Percentiles rank a stretch among this genome's conserved stretches.
Evolutionary conservation across 2,797 vertebrate genomes (phyloP).

Genomic region (Peromyscus aztecus): DNA sequence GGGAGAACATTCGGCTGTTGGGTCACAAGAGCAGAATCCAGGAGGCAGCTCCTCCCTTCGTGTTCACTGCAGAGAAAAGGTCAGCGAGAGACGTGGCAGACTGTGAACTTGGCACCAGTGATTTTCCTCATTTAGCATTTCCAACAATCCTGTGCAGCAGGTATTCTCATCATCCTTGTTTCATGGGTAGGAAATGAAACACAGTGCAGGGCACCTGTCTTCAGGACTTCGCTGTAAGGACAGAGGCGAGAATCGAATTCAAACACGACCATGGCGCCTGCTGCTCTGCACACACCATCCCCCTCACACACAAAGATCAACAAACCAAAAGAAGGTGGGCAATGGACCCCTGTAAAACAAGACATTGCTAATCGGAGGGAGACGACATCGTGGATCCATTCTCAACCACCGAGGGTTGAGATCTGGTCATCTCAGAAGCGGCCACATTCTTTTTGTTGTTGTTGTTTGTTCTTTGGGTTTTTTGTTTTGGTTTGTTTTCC

Average conservation of each 20-base stretch:
- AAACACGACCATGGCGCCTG: background rate
- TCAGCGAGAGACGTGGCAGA: background rate
- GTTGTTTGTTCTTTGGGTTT: too few relatives aligned
- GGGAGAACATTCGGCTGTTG: background rate
- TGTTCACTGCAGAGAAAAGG: background rate
- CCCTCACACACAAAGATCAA: background rate
- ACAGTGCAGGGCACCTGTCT: accelerated
- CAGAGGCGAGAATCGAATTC: background rate
- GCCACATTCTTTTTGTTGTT: too few relatives aligned
- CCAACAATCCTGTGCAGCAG: accelerated
- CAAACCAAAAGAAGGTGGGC: background rate
- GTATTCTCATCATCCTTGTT: accelerated
- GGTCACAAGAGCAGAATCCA: background rate
- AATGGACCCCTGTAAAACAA: background rate
- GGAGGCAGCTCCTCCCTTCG: background rate
- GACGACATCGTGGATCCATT: background rate
- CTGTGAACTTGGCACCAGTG: accelerated
- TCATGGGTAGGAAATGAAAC: background rate
- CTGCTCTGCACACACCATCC: background rate
- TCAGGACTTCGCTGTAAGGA: background rate
- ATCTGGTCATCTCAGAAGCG: background rate
- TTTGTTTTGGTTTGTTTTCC: too few relatives aligned
- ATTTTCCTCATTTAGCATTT: background rate
- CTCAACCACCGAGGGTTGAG: background rate
- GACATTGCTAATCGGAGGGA: background rate